phyloP scores from a whole-genome alignment of 2,797 vertebrate genomes.

The Lates japonicus region DNA sequence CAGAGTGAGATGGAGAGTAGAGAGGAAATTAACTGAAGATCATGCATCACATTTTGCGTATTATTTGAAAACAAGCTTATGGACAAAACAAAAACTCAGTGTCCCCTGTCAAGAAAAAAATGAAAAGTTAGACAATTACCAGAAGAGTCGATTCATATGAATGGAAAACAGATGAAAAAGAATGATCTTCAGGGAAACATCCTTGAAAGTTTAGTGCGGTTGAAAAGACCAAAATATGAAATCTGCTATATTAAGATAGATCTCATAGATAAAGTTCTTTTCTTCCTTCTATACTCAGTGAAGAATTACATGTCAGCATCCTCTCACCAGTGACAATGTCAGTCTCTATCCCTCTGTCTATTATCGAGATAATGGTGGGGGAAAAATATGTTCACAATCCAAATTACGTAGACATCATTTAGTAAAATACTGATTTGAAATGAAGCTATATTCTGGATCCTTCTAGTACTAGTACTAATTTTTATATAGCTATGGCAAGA shows the following conservation, averaged over 20 bases:
- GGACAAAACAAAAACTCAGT: background rate
- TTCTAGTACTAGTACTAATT: background rate
- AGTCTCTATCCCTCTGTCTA: background rate
- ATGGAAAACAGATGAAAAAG: background rate
- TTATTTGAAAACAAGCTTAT: conserved; percentile 6
- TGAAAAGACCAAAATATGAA: background rate
- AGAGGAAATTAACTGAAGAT: background rate
- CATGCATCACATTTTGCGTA: background rate
- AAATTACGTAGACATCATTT: background rate
- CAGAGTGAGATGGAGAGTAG: conserved; percentile 26
- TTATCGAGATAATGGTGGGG: background rate
- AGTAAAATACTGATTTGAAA: background rate
- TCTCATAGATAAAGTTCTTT: background rate
- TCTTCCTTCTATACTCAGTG: background rate
- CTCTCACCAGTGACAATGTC: background rate
- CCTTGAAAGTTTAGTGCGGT: background rate
- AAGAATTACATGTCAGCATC: background rate
- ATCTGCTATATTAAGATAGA: background rate
- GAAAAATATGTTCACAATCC: background rate
- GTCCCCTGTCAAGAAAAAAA: conserved; percentile 9
- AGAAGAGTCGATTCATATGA: background rate
- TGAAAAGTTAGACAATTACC: background rate
- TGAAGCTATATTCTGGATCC: background rate
- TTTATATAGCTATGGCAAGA: background rate
- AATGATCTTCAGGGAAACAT: background rate